Evolutionary conservation across 2,888 invertebrate genomes (phyloP), one percentile per base, ranked within the genome.

Genomic region (Gastrophysa polygoni): DNA sequence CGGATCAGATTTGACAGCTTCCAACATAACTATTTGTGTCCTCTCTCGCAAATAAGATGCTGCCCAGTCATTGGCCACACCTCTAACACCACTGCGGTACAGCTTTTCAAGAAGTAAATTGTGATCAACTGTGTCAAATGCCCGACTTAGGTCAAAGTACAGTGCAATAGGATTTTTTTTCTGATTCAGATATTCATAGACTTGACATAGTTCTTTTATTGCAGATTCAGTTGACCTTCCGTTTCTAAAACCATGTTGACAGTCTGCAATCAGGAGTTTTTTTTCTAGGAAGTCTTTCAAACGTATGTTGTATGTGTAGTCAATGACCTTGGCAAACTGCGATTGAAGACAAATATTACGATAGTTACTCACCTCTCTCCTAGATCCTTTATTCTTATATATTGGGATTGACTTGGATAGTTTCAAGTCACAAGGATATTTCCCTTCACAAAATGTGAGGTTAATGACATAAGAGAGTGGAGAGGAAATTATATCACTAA

Each of bases 321-420:
- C 52, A n/a, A 54, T 54, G 21, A 17, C 38, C 14, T 54, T 54
- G 7, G 52, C 38, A 34, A 34, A 20, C 21, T 54, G 24, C 17
- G 20, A 55, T 24, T 38, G 54, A 2, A 54, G 21, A 7, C 51
- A 32, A 51, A 51, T 28, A 51, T 51, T 51, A 17, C 29, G 17
- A 28, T 51, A 51, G 32, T 51, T 51, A 29, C 51, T 51, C 29
- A 51, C 51, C 14, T 51, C 32, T 17, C 17, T 32, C 34, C 29
- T 29, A 16, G 29, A 51, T 28, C 14, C 14, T 16, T 51, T 51
- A 16, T 51, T 51, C 16, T 51, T 51, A 43, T 20, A 43, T 54
- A 54, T 54, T 32, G 52, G 52, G 32, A 54, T 18, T 38, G 52
- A 54, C 52, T 54, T 51, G 2, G 51, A 29, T 51, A 54, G n/a